Conservation (phyloP, 1,140 invertebrate species). For the Asobara japonica region DNA sequence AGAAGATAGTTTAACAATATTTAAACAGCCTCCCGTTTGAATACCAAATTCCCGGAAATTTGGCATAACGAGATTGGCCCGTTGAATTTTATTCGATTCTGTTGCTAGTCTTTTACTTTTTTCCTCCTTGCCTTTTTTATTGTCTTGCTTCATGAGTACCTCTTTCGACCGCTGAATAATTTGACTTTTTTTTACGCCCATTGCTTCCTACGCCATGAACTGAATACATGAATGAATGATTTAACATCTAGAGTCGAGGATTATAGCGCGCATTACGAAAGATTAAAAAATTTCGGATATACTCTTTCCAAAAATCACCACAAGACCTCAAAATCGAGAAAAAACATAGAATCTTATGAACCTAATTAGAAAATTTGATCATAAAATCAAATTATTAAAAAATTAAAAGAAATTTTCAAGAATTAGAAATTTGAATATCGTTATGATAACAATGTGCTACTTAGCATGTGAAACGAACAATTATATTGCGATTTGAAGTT, state of each 20-base stretch:
- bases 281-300: too few relatives aligned
- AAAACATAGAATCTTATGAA: too few relatives aligned
- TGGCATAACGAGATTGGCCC: background rate
- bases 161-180: background rate
- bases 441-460: background rate
- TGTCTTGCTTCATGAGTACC: background rate
- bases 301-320: too few relatives aligned
- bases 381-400: too few relatives aligned
- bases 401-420: too few relatives aligned
- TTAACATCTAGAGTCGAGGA: background rate
- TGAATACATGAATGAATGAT: background rate
- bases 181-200: background rate
- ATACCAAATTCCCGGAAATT: conserved; percentile 4
- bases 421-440: background rate
- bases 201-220: background rate
- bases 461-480: too few relatives aligned
- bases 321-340: too few relatives aligned
- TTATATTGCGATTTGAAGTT: background rate
- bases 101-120: background rate
- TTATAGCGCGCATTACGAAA: background rate
- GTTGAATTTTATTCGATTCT: background rate
- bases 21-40: background rate
- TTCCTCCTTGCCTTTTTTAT: background rate
- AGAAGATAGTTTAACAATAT: background rate
- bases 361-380: too few relatives aligned